Percentiles rank a stretch among this genome's conserved stretches.
Evolutionary conservation across 2,797 vertebrate species (phyloP).

Genomic region (Diglossa cyanea): DNA sequence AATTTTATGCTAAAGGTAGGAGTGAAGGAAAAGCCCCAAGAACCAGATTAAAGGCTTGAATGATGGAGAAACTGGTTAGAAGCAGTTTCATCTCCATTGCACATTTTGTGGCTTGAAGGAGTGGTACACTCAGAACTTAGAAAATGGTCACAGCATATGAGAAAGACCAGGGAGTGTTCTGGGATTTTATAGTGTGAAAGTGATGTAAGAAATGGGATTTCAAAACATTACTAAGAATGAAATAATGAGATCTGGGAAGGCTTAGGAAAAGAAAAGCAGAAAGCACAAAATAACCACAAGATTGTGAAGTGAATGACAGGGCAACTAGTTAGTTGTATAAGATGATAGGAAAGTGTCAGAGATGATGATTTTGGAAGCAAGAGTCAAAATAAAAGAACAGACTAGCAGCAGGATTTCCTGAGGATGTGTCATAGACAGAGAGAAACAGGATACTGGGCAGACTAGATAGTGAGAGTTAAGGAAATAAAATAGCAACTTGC

Average conservation of each 20-base stretch:
- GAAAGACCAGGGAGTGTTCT: not conserved
- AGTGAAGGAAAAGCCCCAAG: not conserved
- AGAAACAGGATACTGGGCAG: not conserved
- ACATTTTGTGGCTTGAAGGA: not conserved
- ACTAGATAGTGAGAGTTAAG: not conserved
- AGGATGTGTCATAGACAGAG: not conserved
- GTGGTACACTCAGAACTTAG: not conserved
- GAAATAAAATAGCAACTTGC: not conserved
- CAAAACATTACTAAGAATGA: not conserved
- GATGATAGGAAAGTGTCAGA: not conserved
- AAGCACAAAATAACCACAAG: not conserved
- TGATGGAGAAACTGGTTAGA: not conserved
- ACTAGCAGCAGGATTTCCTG: not conserved
- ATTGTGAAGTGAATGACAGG: not conserved
- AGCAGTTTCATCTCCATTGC: not conserved
- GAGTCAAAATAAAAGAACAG: not conserved
- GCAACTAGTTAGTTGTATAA: not conserved
- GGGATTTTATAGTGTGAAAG: not conserved
- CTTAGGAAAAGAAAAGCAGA: not conserved
- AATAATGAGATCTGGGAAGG: not conserved
- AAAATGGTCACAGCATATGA: not conserved
- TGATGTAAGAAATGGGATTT: not conserved
- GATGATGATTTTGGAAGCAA: not conserved
- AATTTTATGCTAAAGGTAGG: not conserved
- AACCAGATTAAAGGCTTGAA: not conserved